Evolutionary conservation across 30 jellyfish, hydroid and myxozoan species (phyloP).

Genomic region (Aurelia sp.): DNA sequence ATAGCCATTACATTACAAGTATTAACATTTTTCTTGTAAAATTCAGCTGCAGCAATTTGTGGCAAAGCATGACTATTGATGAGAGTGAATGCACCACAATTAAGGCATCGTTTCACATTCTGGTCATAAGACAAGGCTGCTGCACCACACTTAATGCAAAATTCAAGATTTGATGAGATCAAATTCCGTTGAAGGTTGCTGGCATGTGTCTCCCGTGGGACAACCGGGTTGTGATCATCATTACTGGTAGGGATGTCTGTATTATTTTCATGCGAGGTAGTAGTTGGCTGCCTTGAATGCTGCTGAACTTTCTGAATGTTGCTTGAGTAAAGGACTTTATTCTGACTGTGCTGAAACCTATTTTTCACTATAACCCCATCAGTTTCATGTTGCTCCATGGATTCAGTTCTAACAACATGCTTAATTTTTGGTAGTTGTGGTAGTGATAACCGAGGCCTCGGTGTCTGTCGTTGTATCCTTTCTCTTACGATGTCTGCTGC

Average conservation of each 20-base stretch:
- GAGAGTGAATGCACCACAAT: constrained; percentile 28
- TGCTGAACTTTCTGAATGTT: background rate
- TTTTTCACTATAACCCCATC: constrained; percentile 27
- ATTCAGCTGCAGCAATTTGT: background rate
- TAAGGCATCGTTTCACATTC: constrained; percentile 2
- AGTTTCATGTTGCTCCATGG: background rate
- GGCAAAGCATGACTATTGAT: background rate
- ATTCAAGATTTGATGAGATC: background rate
- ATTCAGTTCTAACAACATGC: no score
- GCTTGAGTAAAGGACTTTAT: constrained; percentile 13
- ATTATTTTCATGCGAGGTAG: background rate
- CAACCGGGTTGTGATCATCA: background rate
- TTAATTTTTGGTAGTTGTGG: no score
- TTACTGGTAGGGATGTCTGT: background rate
- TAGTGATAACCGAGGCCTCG: no score
- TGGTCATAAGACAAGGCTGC: background rate
- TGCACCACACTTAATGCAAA: constrained; percentile 21
- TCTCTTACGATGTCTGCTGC: no score
- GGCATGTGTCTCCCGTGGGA: background rate
- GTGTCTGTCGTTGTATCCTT: no score
- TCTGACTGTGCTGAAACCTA: constrained; percentile 49
- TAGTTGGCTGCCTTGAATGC: background rate
- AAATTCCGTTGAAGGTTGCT: background rate
- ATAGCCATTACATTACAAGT: no score
- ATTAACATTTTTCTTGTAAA: background rate